Conservation (phyloP, 1,140 invertebrate species). For the Drosophila trapezifrons region DNA sequence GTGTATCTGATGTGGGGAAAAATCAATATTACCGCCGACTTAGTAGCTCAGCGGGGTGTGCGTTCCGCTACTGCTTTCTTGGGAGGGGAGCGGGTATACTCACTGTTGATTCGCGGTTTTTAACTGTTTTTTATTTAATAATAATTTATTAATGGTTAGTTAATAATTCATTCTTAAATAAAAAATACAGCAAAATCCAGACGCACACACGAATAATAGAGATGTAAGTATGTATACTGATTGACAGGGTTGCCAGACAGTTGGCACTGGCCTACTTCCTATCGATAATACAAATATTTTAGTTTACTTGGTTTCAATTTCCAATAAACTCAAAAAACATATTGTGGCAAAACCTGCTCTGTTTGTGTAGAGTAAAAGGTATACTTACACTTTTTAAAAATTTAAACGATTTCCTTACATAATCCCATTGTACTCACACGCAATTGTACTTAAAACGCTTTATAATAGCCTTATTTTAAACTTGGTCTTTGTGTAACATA, state of each 20-base stretch:
- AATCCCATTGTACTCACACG: no score
- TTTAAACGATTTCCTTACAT: no score
- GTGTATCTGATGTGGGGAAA: constrained; percentile 69
- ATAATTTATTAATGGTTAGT: constrained; percentile 82
- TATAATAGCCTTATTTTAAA: no score
- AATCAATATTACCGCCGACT: constrained; percentile 55
- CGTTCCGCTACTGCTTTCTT: neutral
- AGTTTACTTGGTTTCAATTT: neutral
- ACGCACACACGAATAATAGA: constrained; percentile 62
- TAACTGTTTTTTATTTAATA: constrained; percentile 84
- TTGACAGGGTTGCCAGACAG: constrained; percentile 30
- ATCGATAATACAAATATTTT: constrained; percentile 9
- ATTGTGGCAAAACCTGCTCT: neutral
- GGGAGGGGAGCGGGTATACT: constrained; percentile 15
- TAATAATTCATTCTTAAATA: constrained; percentile 84
- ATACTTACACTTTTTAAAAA: no score
- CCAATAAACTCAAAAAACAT: neutral
- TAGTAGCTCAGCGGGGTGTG: neutral
- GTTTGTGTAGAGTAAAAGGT: no score
- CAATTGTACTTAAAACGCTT: no score
- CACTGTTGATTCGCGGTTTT: constrained; percentile 66
- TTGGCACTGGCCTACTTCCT: constrained; percentile 23
- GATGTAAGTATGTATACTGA: constrained; percentile 51
- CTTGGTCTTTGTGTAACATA: no score
- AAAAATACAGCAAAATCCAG: constrained; percentile 84